A percentile compares a stretch with the other conserved stretches of the same genome.
Conservation (phyloP, 2,888 invertebrate species). For the Scaptomyza caliginosa region DNA sequence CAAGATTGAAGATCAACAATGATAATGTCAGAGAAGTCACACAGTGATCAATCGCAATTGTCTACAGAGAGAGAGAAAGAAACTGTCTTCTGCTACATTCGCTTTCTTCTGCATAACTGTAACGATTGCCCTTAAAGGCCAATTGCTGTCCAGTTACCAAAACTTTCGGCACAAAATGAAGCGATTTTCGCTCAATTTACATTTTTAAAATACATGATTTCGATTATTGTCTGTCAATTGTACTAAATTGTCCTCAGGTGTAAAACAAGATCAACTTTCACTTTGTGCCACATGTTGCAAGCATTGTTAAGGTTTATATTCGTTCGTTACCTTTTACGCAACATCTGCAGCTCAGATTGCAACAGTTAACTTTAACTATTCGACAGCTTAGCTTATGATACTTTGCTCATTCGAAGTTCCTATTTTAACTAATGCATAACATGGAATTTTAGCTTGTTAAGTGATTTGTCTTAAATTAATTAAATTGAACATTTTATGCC, state of each 20-base stretch:
- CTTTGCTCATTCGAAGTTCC: neutral
- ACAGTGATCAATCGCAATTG: constrained; percentile 40
- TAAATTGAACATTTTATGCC: constrained; percentile 56
- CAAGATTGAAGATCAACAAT: constrained; percentile 27
- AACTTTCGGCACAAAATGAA: constrained; percentile 50
- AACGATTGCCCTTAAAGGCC: constrained; percentile 47
- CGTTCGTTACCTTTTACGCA: too few species aligned
- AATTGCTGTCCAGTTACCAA: constrained; percentile 24
- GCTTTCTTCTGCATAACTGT: constrained; percentile 54
- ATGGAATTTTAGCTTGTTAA: constrained; percentile 49
- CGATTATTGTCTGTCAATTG: constrained; percentile 66
- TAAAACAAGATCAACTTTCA: constrained; percentile 60
- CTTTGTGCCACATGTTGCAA: constrained; percentile 52
- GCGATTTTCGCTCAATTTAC: constrained; percentile 75
- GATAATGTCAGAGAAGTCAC: constrained; percentile 35
- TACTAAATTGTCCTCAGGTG: constrained; percentile 54
- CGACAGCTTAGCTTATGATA: neutral
- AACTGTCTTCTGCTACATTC: constrained; percentile 5
- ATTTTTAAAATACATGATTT: constrained; percentile 59
- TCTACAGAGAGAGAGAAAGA: neutral
- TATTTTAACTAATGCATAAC: constrained; percentile 16
- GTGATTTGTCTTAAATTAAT: constrained; percentile 68
- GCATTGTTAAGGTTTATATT: neutral
- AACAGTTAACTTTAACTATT: neutral
- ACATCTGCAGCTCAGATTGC: too few species aligned